Evolutionary conservation across 2,113 vertebrate genomes (phyloP), one percentile per base, ranked within the genome.

Genomic region (Mugil cephalus): DNA sequence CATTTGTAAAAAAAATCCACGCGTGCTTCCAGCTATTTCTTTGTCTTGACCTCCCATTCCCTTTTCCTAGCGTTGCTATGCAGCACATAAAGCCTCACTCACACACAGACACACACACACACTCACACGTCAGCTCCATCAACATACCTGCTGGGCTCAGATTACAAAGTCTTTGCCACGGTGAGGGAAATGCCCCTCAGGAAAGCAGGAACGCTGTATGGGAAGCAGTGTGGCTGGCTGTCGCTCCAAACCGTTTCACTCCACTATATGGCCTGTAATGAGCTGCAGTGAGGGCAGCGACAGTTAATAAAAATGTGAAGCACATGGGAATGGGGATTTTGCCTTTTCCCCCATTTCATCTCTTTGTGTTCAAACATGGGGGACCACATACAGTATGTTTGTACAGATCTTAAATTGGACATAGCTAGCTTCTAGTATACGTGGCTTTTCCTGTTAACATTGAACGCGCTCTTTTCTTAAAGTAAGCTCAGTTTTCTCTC

Each of bases 81-180:
- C 70, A 78, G 63, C 46, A 19, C 39, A 39, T 30, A 42, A 54
- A 46, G 46, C 59, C 17, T 21, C 65, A 42, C 65, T 34, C 52
- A 47, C 18, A 18, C 60, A n/a, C 59, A 30, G 60, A 64, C 8
- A 42, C 61, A 35, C 64, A 61, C 46, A 52, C 15, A 10, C 68
- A 40, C 61, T 34, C 17, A 10, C 15, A 74, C 14, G 42, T 69
- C 69, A 80, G 65, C 61, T 77, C 69, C 72, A 82, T 83, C 83
- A 80, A 54, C 72, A 38, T 84, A 86, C 88, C 87, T 90, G 86
- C 77, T 74, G 70, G 67, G 80, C 53, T 92, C 87, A 77, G 68
- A 85, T 91, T 92, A 88, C 89, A 90, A 87, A 83, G 79, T 61
- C 76, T 73, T 64, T 50, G 48, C 79, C 48, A 35, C 12, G 76